Percentiles rank a stretch among this genome's conserved stretches.
Conservation (phyloP, 2,888 invertebrate genomes). For the Luffia ferchaultella region DNA sequence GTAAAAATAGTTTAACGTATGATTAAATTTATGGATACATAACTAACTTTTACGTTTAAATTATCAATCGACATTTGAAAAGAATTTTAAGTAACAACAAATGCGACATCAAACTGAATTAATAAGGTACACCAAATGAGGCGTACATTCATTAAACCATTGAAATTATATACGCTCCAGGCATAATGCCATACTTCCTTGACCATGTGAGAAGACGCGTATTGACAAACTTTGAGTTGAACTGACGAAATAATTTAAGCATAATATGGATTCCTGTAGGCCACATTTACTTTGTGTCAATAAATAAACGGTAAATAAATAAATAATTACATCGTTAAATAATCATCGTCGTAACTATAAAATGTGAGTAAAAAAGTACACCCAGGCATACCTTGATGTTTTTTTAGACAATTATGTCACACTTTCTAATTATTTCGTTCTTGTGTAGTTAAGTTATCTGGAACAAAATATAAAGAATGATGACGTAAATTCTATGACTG, state of each 20-base stretch:
- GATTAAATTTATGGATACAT: neutral
- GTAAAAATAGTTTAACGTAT: neutral
- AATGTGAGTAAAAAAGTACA: neutral
- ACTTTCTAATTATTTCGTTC: neutral
- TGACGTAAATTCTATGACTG: conserved; percentile 9
- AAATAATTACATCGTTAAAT: neutral
- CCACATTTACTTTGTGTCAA: neutral
- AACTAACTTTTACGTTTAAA: neutral
- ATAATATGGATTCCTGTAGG: too few relatives aligned
- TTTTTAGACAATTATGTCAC: conserved; percentile 2
- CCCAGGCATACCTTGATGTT: neutral
- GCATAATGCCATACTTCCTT: neutral
- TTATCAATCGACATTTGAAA: neutral
- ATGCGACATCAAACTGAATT: neutral
- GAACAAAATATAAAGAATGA: conserved; percentile 7
- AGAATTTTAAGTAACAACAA: neutral
- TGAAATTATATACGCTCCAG: neutral
- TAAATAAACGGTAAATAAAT: neutral
- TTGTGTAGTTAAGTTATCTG: conserved; percentile 2
- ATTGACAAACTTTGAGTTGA: neutral
- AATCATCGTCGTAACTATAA: neutral
- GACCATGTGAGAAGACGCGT: neutral
- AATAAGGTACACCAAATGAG: neutral
- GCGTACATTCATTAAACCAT: neutral
- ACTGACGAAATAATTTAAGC: too few relatives aligned